Evolutionary conservation across 2,888 invertebrate species (phyloP).

Genomic region (Caenorhabditis becei): DNA sequence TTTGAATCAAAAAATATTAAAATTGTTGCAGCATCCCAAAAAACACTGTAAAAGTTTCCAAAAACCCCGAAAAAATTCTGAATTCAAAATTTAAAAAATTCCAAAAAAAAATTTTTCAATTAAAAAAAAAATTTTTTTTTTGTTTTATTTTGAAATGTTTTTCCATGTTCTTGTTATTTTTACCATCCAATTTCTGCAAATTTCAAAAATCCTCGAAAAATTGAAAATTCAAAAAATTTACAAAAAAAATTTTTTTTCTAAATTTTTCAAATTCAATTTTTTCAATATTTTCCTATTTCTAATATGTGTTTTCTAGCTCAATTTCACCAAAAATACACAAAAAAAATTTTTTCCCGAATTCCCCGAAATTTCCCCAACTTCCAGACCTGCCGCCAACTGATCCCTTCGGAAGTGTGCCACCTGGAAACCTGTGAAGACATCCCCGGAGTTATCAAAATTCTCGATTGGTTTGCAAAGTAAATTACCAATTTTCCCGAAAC

Average conservation of each 20-base stretch:
- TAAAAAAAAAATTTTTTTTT: not conserved
- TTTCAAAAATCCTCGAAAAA: too few relatives aligned
- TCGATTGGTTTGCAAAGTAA: constrained; percentile 80
- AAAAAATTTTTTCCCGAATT: not conserved
- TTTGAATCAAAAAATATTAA: too few relatives aligned
- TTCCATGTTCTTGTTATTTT: too few relatives aligned
- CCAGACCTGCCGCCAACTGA: constrained; percentile 75
- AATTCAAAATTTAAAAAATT: not conserved
- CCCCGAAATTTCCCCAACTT: constrained; percentile 20
- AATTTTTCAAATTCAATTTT: constrained; percentile 6
- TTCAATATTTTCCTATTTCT: not conserved
- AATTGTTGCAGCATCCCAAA: too few relatives aligned
- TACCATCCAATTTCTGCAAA: too few relatives aligned
- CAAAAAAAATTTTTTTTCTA: not conserved
- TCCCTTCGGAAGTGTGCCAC: constrained; percentile 79
- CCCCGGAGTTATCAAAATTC: constrained; percentile 75
- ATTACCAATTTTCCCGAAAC: constrained; percentile 6
- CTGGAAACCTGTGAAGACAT: constrained; percentile 76
- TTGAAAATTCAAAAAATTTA: not conserved
- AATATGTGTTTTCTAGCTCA: too few relatives aligned
- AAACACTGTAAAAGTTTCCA: too few relatives aligned
- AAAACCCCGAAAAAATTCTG: not conserved
- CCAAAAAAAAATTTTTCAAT: not conserved
- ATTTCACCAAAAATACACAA: not conserved
- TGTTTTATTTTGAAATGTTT: not conserved